Conservation (phyloP, 1,140 invertebrate species). For the honey bee (Apis mellifera) region Amel_HAv3.1 CM009933.2:12662001-12662500, state of each 20-base stretch:
- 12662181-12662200: not conserved
- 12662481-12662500: too few relatives aligned
- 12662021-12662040: not conserved
- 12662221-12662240: constrained; percentile 1
- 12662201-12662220: constrained; percentile 32
- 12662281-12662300: constrained; percentile 13
- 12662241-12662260: constrained; percentile 31
- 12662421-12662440: too few relatives aligned
- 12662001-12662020: not conserved
- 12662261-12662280: constrained; percentile 13
- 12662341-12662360: not conserved
- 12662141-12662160: not conserved
- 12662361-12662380: not conserved
- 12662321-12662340: not conserved
- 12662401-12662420: not conserved
- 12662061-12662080: not conserved
- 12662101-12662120: not conserved
- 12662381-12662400: not conserved
- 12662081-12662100: not conserved
- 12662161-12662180: not conserved
- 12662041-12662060: not conserved
- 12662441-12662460: too few relatives aligned
- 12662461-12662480: too few relatives aligned
- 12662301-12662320: not conserved
- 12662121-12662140: not conserved